phyloP scores from a whole-genome alignment of 2,113 vertebrate genomes.

The Nothocercus nigrocapillus region DNA sequence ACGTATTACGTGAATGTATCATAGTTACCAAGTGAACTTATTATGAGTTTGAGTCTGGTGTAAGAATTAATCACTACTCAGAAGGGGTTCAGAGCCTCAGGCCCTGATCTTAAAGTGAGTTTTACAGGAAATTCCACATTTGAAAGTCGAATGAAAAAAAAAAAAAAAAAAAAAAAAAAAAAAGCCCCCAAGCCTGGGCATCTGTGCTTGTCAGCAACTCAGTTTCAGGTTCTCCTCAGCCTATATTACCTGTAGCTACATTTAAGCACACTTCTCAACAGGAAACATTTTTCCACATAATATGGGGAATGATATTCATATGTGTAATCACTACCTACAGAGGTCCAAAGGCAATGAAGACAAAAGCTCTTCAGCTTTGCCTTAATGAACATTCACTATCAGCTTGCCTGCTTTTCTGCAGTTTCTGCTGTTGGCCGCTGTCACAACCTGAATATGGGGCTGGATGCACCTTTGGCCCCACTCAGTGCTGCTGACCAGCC shows the following conservation, averaged over 20 bases:
- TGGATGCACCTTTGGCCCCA: background rate
- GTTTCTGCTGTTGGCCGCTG: background rate
- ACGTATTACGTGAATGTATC: background rate
- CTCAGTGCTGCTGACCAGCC: background rate
- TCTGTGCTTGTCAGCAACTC: background rate
- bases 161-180: rapidly evolving
- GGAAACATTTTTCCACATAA: background rate
- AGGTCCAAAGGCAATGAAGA: background rate
- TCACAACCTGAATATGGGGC: background rate
- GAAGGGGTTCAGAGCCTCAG: background rate
- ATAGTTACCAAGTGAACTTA: background rate
- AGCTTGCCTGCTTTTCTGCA: background rate
- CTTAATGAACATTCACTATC: background rate
- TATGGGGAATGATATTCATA: background rate
- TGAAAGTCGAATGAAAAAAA: background rate
- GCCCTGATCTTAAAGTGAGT: background rate
- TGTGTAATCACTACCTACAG: background rate
- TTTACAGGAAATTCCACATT: background rate
- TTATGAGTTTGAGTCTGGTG: background rate
- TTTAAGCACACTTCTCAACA: background rate
- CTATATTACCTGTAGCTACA: background rate
- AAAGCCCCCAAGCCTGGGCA: background rate
- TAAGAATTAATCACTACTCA: background rate
- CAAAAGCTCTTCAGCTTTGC: background rate
- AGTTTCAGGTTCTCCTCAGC: background rate